Percentiles rank a stretch among this genome's conserved stretches.
Conservation (phyloP, 2,888 invertebrate genomes). For the Girardia tigrina region DNA sequence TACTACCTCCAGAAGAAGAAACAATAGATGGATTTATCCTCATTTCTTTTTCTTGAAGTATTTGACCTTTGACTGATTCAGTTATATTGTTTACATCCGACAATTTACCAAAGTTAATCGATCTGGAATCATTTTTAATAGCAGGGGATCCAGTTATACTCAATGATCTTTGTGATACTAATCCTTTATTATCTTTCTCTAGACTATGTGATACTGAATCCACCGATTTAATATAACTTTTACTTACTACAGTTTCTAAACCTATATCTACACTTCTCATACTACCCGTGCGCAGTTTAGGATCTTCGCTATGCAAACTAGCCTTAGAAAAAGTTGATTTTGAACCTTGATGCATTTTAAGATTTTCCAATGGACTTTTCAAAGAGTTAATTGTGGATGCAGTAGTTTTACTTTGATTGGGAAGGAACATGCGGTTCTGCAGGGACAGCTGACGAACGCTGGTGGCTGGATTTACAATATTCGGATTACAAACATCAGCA, state of each 20-base stretch:
- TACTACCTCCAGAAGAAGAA: neutral
- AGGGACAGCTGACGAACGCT: neutral
- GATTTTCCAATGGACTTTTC: neutral
- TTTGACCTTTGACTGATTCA: neutral
- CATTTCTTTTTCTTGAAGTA: neutral
- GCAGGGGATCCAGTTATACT: neutral
- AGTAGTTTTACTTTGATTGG: neutral
- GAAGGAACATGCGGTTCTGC: neutral
- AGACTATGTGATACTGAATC: neutral
- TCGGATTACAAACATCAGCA: neutral
- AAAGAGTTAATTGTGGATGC: neutral
- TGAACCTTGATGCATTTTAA: neutral
- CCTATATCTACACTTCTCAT: neutral
- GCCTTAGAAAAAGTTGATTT: neutral
- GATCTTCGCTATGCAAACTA: neutral
- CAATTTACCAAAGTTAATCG: neutral
- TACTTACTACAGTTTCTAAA: neutral
- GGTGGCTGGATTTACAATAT: neutral
- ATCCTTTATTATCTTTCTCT: neutral
- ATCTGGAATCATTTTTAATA: neutral
- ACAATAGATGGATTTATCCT: neutral
- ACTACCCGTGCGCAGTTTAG: neutral
- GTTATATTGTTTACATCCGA: neutral
- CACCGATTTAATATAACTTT: neutral
- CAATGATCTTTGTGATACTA: neutral